Evolutionary conservation across 2,113 vertebrate species (phyloP), one percentile per base, ranked within the genome.

Genomic region (Phrynosoma platyrhinos): DNA sequence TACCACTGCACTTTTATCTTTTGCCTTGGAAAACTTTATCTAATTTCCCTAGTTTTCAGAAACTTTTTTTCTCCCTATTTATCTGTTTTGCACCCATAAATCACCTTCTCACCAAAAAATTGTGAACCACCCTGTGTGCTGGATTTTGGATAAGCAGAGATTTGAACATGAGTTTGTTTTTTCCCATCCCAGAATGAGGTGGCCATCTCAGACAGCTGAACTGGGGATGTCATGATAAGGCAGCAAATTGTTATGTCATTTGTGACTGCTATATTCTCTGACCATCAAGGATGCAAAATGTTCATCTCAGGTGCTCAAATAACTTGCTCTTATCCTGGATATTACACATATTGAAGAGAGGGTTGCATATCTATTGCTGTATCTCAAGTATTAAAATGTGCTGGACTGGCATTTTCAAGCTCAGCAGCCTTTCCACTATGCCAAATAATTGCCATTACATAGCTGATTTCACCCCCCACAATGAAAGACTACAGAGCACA

Each of bases 1-100:
- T 40, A 89, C 85, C 82, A 82, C 71, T 64, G 4, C 75, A 18
- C 89, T 88, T 93, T 92, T 42, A 89, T 82, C 66, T 79, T 74
- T 91, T 80, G 23, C 40, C 14, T 79, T n/a, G 8, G 78, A 90
- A 71, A 92, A 91, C 27, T 83, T 88, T 55, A 80, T 83, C 88
- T 91, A 81, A 90, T 90, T 74, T 58, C 21, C 76, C 12, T 40
- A 82, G 86, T 90, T 84, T 87, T 68, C 4, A 64, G 66, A 79
- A 85, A 80, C 52, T 77, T 71, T 32, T 89, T 84, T 47, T 72
- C 72, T 18, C 9, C 1, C 91, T 66, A 52, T 91, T 92, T 83
- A 62, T 0, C 25, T 84, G 55, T 91, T 87, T 92, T 75, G 1
- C 79, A n/a, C 12, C 87, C 62, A 30, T 71, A 71, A 30, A 30